Percentiles rank a stretch among this genome's conserved stretches.
Evolutionary conservation across 1,140 invertebrate species (phyloP).

Genomic region (Saxidomus purpurata): DNA sequence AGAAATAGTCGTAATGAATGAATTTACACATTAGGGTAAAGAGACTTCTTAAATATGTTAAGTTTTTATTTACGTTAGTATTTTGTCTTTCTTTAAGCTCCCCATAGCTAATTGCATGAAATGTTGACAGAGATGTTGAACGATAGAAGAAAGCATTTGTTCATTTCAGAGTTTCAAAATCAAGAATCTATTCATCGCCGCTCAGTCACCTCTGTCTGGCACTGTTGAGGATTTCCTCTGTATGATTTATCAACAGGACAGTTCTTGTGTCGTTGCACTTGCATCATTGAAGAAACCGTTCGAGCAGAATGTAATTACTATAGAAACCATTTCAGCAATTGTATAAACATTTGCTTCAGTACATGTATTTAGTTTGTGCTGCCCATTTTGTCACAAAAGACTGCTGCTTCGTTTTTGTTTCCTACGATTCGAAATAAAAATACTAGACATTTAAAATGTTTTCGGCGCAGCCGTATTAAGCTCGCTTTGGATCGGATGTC

Average conservation of each 20-base stretch:
- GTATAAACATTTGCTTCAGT: too few species aligned
- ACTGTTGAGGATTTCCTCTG: constrained; percentile 24
- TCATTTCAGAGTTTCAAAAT: constrained; percentile 22
- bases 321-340: too few species aligned
- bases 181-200: constrained; percentile 14
- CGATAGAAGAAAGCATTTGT: background rate
- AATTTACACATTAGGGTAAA: too few species aligned
- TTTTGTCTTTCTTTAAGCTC: background rate
- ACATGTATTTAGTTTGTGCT: too few species aligned
- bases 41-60: background rate
- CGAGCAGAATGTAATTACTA: background rate
- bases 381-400: too few species aligned
- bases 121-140: background rate
- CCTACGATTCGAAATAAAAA: too few species aligned
- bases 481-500: too few species aligned
- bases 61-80: background rate
- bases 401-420: too few species aligned
- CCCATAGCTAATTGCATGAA: background rate
- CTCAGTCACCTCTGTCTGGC: constrained; percentile 20
- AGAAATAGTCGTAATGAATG: background rate
- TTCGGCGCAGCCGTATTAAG: too few species aligned
- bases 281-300: background rate
- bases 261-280: constrained; percentile 14
- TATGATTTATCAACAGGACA: constrained; percentile 9
- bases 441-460: too few species aligned